phyloP scores from a whole-genome alignment of 2,113 vertebrate genomes.

The Heterochromis multidens region DNA sequence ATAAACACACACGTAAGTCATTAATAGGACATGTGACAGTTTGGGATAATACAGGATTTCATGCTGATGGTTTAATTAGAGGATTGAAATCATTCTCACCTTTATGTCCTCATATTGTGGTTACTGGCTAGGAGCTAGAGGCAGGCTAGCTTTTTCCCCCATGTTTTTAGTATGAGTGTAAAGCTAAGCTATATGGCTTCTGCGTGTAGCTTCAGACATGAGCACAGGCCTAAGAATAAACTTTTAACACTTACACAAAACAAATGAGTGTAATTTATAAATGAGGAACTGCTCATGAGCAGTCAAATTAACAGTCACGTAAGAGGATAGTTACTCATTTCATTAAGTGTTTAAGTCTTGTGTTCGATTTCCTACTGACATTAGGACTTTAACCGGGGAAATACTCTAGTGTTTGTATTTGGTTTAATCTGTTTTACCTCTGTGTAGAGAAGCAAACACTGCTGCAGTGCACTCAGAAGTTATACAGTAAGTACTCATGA shows the following conservation, averaged over 20 bases:
- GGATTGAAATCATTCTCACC: not conserved
- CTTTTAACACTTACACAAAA: not conserved
- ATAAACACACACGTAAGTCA: not conserved
- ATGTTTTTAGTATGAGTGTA: not conserved
- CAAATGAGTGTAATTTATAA: not conserved
- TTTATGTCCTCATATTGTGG: not conserved
- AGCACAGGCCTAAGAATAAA: not conserved
- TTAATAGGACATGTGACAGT: not conserved
- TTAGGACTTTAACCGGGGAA: not conserved
- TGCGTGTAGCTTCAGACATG: not conserved
- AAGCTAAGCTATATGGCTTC: not conserved
- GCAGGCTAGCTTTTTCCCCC: not conserved
- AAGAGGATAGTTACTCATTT: not conserved
- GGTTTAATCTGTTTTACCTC: not conserved
- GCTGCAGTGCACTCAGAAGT: not conserved
- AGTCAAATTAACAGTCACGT: not conserved
- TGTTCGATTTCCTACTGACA: fast-evolving
- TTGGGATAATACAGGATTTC: not conserved
- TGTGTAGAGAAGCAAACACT: not conserved
- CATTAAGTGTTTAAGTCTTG: too few species aligned
- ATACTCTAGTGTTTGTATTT: not conserved
- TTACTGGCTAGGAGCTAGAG: not conserved
- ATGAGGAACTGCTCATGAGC: not conserved
- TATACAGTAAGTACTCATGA: not conserved
- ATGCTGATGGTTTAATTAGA: not conserved